These are phyloP conservation scores for Erebia palarica DNA, from an alignment of 2,888 invertebrate species.

Conservation along the genomic window DNA sequence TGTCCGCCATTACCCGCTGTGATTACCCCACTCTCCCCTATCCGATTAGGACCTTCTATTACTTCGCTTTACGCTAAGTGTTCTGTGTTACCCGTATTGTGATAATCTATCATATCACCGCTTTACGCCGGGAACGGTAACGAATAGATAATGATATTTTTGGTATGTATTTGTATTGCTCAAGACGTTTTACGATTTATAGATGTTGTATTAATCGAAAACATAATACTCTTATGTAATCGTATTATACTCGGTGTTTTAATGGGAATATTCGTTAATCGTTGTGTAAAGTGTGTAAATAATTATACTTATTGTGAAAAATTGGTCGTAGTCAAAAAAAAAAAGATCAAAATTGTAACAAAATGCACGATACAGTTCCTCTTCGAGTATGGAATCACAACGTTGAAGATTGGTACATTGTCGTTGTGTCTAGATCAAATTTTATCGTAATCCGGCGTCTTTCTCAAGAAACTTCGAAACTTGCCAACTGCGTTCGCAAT, in stretches of 20 bases:
- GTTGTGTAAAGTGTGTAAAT: constrained; percentile 62
- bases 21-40: neutral
- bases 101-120: constrained; percentile 77
- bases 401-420: constrained; percentile 60
- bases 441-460: constrained; percentile 56
- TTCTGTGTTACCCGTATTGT: constrained; percentile 52
- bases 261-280: constrained; percentile 48
- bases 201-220: constrained; percentile 57
- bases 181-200: constrained; percentile 65
- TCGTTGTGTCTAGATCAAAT: constrained; percentile 48
- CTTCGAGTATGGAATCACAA: constrained; percentile 73
- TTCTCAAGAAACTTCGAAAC: constrained; percentile 57
- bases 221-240: constrained; percentile 58
- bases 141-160: constrained; percentile 70
- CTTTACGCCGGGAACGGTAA: constrained; percentile 60
- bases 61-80: constrained; percentile 43
- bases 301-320: constrained; percentile 54
- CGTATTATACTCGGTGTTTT: constrained; percentile 46
- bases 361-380: constrained; percentile 82
- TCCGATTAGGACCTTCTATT: constrained; percentile 10
- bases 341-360: constrained; percentile 71
- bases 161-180: constrained; percentile 79
- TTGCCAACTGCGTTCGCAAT: constrained; percentile 64
- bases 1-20: too few species aligned
- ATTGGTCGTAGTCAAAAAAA: constrained; percentile 46